Conservation (phyloP, 2,797 vertebrate species). For the Amazonetta brasiliensis region DNA sequence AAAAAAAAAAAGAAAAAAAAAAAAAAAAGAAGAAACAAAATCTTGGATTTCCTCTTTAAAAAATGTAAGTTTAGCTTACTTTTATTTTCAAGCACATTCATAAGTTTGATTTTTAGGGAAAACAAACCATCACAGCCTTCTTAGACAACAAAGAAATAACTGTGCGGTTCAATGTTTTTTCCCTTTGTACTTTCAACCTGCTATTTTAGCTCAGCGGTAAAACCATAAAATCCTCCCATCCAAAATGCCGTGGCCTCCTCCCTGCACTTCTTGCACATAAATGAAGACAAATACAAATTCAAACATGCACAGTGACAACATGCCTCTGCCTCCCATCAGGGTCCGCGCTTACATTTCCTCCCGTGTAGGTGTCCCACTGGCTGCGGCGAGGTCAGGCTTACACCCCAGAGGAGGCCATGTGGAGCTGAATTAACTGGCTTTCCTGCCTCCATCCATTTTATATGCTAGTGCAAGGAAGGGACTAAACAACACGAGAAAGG, state of each 20-base stretch:
- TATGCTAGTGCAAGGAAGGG: not conserved
- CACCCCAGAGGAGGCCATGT: not conserved
- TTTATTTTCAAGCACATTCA: not conserved
- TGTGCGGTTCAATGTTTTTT: not conserved
- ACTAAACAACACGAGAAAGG: not conserved
- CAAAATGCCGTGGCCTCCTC: not conserved
- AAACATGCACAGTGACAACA: not conserved
- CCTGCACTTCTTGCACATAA: not conserved
- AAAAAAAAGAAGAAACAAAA: too few relatives aligned
- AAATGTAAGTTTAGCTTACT: not conserved
- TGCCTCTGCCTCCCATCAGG: not conserved
- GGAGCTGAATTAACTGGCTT: not conserved
- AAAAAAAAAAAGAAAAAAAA: not conserved
- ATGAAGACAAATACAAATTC: conserved; percentile 9
- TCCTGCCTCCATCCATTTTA: not conserved
- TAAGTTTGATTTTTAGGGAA: conserved; percentile 6
- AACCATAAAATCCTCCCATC: conserved; percentile 25
- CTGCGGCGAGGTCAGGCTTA: rapidly evolving
- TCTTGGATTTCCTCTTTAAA: conserved; percentile 62
- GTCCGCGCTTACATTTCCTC: not conserved
- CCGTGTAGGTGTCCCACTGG: not conserved
- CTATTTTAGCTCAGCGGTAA: conserved; percentile 35
- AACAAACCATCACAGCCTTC: not conserved
- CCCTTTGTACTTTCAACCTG: not conserved
- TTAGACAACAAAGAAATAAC: not conserved